Base-by-base conservation (phyloP, 92 coral and sea anemone genomes). In the Pocillopora grandis region DNA sequence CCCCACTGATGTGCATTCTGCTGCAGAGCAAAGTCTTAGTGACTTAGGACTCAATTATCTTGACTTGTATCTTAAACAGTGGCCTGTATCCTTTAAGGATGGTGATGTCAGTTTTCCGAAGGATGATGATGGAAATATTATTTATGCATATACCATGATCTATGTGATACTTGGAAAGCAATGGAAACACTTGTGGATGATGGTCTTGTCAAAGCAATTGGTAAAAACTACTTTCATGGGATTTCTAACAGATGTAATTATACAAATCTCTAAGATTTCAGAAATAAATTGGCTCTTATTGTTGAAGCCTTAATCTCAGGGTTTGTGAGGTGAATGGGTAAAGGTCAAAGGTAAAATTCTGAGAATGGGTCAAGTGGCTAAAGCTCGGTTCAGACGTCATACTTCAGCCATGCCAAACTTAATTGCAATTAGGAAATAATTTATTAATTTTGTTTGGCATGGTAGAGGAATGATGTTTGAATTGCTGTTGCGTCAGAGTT, bases 131-230 rank as follows among this genome's bases (percentile, higher is more conserved):
- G 95, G 95, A 0, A 89, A 85, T 21, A 9, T 94, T 72, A 67
- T 88, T 8, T 89, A 92, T 86, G 88, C 90, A 2, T 81, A 92
- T n/a, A n/a, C 59, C 93, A 91, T 59, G 90, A 96, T 72, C 92
- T 87, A 15, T 91, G 97, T 69, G 98, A 96, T 65, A 92, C 98
- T 0, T 96, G 98, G 98, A 71, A 90, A 74, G 98, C 92, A 13
- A 96, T 96, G 96, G 98, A 96, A 87, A 71, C 83, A 42, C 91
- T 96, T 27, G 98, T 96, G 55, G 98, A 96, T 74, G 92, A 94
- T 31, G 98, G 98, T 12, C 87, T 96, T 31, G 92, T 90, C 76
- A 94, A 76, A 87, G 89, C 98, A 27, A 92, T 96, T 71, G 98
- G 98, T 96, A 75, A 80, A 78, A 59, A 58, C 3, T 67, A 18